Percentiles rank a stretch among this genome's conserved stretches.
These are phyloP conservation scores for Muscicapa adusta DNA, from an alignment of 2,113 vertebrate species.

Conservation along the genomic window DNA sequence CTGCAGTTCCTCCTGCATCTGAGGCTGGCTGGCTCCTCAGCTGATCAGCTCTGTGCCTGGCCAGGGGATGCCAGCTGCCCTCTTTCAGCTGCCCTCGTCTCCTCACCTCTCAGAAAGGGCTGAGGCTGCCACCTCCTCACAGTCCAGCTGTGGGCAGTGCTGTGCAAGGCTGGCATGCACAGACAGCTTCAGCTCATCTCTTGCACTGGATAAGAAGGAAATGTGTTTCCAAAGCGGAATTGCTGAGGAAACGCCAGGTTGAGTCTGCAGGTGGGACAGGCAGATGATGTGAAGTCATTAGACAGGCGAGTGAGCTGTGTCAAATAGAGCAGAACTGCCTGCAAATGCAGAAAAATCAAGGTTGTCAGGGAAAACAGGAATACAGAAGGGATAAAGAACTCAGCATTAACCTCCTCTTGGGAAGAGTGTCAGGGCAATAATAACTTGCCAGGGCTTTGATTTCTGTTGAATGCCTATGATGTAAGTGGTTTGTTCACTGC, in stretches of 20 bases:
- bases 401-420: conserved; percentile 35
- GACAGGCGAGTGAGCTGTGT: neutral
- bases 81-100: fast-evolving
- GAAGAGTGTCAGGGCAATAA: conserved; percentile 48
- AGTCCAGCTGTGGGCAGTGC: neutral
- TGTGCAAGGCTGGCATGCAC: neutral
- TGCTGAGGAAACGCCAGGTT: neutral
- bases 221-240: neutral
- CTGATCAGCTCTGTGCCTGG: neutral
- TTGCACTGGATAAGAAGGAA: neutral
- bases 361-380: neutral
- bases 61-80: neutral
- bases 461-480: neutral
- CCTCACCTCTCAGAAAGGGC: neutral
- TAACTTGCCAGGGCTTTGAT: conserved; percentile 56
- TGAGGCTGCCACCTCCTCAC: neutral
- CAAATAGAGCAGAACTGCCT: conserved; percentile 48
- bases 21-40: neutral
- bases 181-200: neutral
- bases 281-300: conserved; percentile 29
- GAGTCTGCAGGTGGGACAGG: fast-evolving
- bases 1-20: neutral
- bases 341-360: conserved; percentile 50
- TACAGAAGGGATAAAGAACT: conserved; percentile 54
- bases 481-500: neutral